Conservation (phyloP, 2,888 invertebrate genomes). For the Ypsolopha scabrella region DNA sequence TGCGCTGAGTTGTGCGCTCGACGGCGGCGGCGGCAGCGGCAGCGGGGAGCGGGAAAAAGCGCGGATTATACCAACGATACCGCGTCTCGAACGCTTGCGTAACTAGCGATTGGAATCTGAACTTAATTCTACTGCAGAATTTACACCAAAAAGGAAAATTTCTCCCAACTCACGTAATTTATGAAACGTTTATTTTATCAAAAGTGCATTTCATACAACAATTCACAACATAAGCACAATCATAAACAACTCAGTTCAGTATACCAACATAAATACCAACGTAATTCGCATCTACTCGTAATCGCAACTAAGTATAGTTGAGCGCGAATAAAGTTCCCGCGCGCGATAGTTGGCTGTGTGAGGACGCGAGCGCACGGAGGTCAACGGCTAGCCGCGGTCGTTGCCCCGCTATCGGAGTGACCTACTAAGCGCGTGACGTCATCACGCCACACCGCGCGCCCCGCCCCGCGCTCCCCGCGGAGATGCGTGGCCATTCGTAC, state of each 20-base stretch:
- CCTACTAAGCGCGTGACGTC: slow-evolving; percentile 72
- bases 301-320: background rate
- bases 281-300: background rate
- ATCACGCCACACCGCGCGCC: slow-evolving; percentile 54
- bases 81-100: background rate
- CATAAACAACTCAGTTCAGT: background rate
- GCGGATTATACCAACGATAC: slow-evolving; percentile 7
- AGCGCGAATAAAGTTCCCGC: slow-evolving; percentile 7
- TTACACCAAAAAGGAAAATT: background rate
- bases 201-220: background rate
- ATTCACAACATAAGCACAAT: background rate
- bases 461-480: slow-evolving; percentile 12
- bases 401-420: slow-evolving; percentile 72
- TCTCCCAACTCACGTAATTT: background rate
- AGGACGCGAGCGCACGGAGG: slow-evolving; percentile 66
- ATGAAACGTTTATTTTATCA: background rate
- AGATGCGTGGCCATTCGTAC: slow-evolving; percentile 29
- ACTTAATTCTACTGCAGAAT: background rate
- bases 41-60: slow-evolving; percentile 3
- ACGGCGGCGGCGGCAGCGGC: background rate
- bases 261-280: background rate
- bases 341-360: slow-evolving; percentile 14
- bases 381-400: slow-evolving; percentile 72
- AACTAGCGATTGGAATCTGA: background rate
- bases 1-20: slow-evolving; percentile 27